These are phyloP conservation scores for Chrysoperla carnea DNA, from an alignment of 1,140 invertebrate species.

Conservation along the genomic window DNA sequence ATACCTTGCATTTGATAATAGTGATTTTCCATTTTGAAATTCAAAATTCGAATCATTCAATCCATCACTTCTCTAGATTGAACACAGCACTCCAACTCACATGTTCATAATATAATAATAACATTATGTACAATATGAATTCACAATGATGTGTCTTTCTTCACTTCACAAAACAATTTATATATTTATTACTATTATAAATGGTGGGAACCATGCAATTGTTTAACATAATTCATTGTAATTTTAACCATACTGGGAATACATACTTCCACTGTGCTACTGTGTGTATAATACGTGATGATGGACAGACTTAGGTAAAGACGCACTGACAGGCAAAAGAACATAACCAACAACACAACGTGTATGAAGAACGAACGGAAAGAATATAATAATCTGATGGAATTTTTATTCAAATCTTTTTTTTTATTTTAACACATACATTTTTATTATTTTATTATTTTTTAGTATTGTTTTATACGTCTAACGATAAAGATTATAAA, in stretches of 20 bases:
- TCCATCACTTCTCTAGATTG: too few relatives aligned
- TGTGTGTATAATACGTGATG: neutral
- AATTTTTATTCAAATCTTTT: neutral
- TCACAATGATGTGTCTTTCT: neutral
- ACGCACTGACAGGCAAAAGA: too few relatives aligned
- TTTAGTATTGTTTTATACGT: neutral
- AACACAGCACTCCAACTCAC: too few relatives aligned
- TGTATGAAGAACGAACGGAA: neutral
- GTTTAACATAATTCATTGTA: slow-evolving; percentile 12
- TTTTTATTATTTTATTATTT: neutral
- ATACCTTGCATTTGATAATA: too few relatives aligned
- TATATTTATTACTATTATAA: too few relatives aligned
- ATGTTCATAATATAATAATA: too few relatives aligned
- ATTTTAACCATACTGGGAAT: slow-evolving; percentile 9
- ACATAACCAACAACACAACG: neutral
- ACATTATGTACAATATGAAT: slow-evolving; percentile 2
- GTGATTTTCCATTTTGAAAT: too few relatives aligned
- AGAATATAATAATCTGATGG: neutral
- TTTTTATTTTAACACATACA: neutral
- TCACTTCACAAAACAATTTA: too few relatives aligned
- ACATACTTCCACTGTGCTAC: neutral
- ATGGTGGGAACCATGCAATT: slow-evolving; percentile 5
- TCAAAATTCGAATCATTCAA: too few relatives aligned
- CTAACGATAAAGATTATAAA: neutral
- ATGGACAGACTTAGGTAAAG: too few relatives aligned